A percentile compares a stretch with the other conserved stretches of the same genome.
These are phyloP conservation scores for Drosophila rellima DNA, from an alignment of 2,888 invertebrate genomes.

Conservation along the genomic window DNA sequence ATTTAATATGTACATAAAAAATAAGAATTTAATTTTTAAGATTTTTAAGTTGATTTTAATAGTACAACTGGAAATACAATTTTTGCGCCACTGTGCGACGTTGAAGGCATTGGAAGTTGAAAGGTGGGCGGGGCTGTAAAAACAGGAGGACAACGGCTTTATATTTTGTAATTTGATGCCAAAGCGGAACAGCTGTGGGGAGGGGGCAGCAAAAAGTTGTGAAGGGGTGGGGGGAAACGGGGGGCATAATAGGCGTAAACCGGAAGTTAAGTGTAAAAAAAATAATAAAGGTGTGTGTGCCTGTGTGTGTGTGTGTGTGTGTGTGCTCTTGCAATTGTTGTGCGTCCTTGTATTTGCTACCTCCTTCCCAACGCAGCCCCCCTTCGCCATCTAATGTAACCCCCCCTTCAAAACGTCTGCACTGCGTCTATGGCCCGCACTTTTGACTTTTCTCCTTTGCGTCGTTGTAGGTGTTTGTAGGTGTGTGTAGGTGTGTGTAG, in stretches of 20 bases:
- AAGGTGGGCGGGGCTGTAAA: conserved; percentile 11
- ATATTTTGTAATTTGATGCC: conserved; percentile 81
- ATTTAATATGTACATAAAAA: too few relatives aligned
- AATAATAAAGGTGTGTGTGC: conserved; percentile 77
- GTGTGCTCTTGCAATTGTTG: conserved; percentile 45
- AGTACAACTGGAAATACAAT: not conserved
- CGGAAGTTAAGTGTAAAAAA: conserved; percentile 83
- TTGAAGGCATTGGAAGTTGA: conserved; percentile 9
- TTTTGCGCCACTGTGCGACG: not conserved
- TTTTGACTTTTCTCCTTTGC: conserved; percentile 65
- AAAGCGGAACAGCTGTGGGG: conserved; percentile 17
- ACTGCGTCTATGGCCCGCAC: conserved; percentile 28
- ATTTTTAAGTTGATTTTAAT: not conserved
- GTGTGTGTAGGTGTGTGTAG: conserved; percentile 26
- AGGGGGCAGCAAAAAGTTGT: not conserved
- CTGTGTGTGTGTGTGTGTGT: conserved; percentile 36
- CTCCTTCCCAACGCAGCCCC: not conserved
- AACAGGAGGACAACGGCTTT: conserved; percentile 38
- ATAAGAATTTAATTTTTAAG: too few relatives aligned
- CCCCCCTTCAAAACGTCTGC: conserved; percentile 9
- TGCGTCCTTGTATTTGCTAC: conserved; percentile 39
- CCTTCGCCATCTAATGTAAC: not conserved
- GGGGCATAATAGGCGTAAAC: conserved; percentile 78
- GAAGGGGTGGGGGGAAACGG: not conserved
- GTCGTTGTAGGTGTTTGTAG: too few relatives aligned